Evolutionary conservation across 2,888 invertebrate genomes (phyloP), one percentile per base, ranked within the genome.

Genomic region (Apotomis capreana): DNA sequence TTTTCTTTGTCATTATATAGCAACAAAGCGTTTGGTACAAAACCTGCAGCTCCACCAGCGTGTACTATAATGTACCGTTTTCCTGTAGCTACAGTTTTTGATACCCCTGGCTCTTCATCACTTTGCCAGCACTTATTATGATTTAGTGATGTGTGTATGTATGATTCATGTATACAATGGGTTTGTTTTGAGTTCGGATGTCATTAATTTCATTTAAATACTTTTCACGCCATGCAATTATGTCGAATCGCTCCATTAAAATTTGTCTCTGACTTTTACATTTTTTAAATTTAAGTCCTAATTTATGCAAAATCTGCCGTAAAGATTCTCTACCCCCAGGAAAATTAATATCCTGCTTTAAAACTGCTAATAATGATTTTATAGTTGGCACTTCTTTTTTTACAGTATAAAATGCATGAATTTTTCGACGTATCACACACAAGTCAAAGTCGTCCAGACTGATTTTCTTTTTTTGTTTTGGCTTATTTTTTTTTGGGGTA

Each of bases 51-150:
- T 49, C 9, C 49, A 8, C 49, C 49, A 9, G 49, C 49, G 10
- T 49, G 49, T 49, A 49, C 49, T 10, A 46, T 46, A 9, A 49
- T 49, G 10, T 49, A 49, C 3, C 49, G 6, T 49, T 49, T 49
- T 10, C 49, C 49, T 3, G 49, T 49, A 10, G 49, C 8, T 10
- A 49, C 9, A 10, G 49, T 3, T 49, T 49, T 49, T 3, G 49
- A 49, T 49, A 49, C 49, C 3, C 49, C 49, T 8, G 49, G 9
- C 9, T 9, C 49, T 3, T 49, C 10, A 49, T 49, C n/a, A 10
- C 58, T 58, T 26, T 58, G 58, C 58, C 58, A 37, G 26, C 58
- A 58, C 15, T 57, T 55, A 5, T 26, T 26, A 26, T 55, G 55
- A 9, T 55, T 55, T 57, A 57, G 26, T 10, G 49, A 49, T 10